phyloP scores from a whole-genome alignment of 2,797 vertebrate species.

The Tapera naevia region DNA sequence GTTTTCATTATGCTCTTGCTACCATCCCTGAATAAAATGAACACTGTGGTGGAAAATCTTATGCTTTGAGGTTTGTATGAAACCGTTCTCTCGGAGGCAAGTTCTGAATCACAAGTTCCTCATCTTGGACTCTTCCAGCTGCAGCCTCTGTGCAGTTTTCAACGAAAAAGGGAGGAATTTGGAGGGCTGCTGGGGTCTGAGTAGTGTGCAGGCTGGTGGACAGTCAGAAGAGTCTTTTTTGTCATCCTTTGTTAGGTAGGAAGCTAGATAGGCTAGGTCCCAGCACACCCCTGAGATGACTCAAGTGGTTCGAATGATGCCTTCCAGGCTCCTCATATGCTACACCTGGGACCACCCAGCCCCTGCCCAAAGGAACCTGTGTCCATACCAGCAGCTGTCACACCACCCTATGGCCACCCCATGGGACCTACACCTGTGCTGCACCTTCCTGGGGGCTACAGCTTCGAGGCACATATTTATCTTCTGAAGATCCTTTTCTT shows the following conservation, averaged over 20 bases:
- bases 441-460: neutral
- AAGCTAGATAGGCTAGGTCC: neutral
- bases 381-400: neutral
- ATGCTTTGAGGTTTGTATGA: neutral
- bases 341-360: fast-evolving
- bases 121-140: neutral
- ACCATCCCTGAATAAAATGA: neutral
- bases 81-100: fast-evolving
- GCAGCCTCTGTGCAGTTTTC: neutral
- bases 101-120: neutral
- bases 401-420: neutral
- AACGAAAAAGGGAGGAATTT: neutral
- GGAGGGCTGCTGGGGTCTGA: neutral
- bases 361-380: neutral
- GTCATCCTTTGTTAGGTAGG: neutral
- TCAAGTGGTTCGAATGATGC: neutral
- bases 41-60: neutral
- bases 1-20: neutral
- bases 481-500: neutral
- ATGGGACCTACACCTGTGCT: neutral
- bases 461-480: neutral
- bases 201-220: neutral
- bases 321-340: neutral
- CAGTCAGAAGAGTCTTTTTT: neutral
- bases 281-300: neutral